phyloP scores from a whole-genome alignment of 2,797 vertebrate species.

The Emys orbicularis region DNA sequence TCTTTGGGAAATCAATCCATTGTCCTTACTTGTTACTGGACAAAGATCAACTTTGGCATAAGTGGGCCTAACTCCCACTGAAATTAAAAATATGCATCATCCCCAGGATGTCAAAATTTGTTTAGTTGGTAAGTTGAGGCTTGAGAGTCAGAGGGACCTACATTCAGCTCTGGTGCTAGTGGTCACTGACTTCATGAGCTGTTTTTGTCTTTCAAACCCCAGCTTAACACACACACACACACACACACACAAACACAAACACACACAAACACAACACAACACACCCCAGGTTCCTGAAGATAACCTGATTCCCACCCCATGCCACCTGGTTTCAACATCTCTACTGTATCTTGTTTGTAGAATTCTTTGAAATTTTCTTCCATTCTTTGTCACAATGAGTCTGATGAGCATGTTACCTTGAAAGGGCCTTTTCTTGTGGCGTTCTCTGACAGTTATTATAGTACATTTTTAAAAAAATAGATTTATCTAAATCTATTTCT shows the following conservation, averaged over 20 bases:
- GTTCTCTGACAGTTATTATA: not conserved
- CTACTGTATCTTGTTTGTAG: not conserved
- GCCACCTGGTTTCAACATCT: not conserved
- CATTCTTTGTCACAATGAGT: not conserved
- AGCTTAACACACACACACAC: not conserved
- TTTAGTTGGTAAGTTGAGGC: not conserved
- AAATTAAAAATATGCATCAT: not conserved
- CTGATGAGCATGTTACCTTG: not conserved
- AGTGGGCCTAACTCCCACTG: not conserved
- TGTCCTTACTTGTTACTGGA: accelerated
- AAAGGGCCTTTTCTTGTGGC: constrained; percentile 11
- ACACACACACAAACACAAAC: not conserved
- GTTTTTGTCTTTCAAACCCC: not conserved
- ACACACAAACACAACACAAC: too few relatives aligned
- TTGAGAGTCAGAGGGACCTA: not conserved
- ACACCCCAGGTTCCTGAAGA: not conserved
- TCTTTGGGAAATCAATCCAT: accelerated
- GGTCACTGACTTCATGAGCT: not conserved
- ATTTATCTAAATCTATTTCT: constrained; percentile 37
- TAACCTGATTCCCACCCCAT: not conserved
- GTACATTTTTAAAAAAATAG: constrained; percentile 38
- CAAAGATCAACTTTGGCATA: not conserved
- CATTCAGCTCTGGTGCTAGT: not conserved
- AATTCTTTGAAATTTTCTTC: not conserved
- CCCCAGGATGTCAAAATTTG: not conserved